Evolutionary conservation across 2,797 vertebrate genomes (phyloP).

Genomic region (Neoniphon sammara): DNA sequence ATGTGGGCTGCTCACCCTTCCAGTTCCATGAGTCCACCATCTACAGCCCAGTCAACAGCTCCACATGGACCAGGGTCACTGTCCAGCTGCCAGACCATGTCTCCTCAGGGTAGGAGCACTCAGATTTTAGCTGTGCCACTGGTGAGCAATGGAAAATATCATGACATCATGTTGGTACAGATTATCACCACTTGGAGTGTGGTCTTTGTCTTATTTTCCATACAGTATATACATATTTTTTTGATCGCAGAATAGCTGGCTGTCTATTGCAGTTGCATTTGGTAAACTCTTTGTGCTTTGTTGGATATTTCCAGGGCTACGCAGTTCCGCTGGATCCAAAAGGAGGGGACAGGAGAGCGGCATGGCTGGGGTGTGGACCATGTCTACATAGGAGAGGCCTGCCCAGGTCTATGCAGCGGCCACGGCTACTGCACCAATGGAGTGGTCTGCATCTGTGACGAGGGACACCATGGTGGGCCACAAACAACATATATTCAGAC

Average conservation of each 20-base stretch:
- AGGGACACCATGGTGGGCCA: constrained; percentile 91
- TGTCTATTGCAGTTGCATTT: not conserved
- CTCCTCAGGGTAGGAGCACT: constrained; percentile 89
- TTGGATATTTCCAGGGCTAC: constrained; percentile 86
- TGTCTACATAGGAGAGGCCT: constrained; percentile 96
- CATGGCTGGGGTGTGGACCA: constrained; percentile 97
- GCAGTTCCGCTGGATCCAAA: constrained; percentile 99
- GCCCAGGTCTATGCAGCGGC: constrained; percentile 94
- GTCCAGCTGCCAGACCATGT: constrained; percentile 96
- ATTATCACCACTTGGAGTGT: not conserved
- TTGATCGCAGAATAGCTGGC: not conserved
- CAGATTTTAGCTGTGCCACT: not conserved
- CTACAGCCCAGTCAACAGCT: constrained; percentile 97
- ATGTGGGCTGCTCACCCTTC: constrained; percentile 97
- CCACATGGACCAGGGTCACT: constrained; percentile 94
- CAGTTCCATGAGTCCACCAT: constrained; percentile 98
- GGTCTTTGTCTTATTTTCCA: not conserved
- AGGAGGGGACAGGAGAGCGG: constrained; percentile 90
- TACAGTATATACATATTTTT: not conserved
- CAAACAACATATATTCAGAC: constrained; percentile 5
- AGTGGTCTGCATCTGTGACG: constrained; percentile 95
- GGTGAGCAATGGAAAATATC: not conserved
- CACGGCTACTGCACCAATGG: constrained; percentile 94
- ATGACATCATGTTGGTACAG: not conserved
- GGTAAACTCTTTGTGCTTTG: not conserved